Conservation (phyloP, 1,140 invertebrate genomes). For the Brachystomella parvula region DNA sequence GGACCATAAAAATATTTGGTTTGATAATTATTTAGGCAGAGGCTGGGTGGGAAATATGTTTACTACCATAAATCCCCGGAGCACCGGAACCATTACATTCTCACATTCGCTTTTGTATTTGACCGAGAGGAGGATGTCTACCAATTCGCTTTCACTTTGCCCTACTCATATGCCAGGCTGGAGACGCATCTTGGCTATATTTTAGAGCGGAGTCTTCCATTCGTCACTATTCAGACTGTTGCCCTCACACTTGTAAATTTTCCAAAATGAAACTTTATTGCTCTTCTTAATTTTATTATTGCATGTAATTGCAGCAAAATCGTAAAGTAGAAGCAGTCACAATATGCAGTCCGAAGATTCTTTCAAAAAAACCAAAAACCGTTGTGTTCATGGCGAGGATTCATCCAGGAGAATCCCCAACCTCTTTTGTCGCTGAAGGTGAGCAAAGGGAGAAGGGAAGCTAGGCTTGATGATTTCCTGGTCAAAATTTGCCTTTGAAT, state of each 20-base stretch:
- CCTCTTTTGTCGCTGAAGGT: conserved; percentile 90
- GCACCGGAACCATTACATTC: conserved; percentile 83
- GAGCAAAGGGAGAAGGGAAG: too few species aligned
- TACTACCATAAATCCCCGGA: conserved; percentile 87
- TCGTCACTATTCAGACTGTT: conserved; percentile 60
- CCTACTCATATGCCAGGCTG: conserved; percentile 85
- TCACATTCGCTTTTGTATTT: conserved; percentile 90
- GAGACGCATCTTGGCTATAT: conserved; percentile 71
- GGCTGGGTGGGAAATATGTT: conserved; percentile 73
- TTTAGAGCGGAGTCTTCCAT: conserved; percentile 55
- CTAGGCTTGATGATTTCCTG: too few species aligned
- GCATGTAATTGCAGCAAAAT: conserved; percentile 62
- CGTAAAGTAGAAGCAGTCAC: conserved; percentile 77
- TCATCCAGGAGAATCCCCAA: conserved; percentile 87
- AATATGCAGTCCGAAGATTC: conserved; percentile 54
- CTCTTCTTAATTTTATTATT: not conserved
- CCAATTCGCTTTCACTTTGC: conserved; percentile 85
- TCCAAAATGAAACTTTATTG: not conserved
- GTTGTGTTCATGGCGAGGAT: conserved; percentile 71
- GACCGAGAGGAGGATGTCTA: conserved; percentile 86
- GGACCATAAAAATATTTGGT: not conserved
- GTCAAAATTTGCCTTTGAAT: not conserved
- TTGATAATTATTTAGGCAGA: conserved; percentile 54
- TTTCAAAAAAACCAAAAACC: conserved; percentile 54
- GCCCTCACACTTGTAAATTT: conserved; percentile 59